Evolutionary conservation across 1,140 invertebrate species (phyloP).

Genomic region (Stegodyphus mimosarum): DNA sequence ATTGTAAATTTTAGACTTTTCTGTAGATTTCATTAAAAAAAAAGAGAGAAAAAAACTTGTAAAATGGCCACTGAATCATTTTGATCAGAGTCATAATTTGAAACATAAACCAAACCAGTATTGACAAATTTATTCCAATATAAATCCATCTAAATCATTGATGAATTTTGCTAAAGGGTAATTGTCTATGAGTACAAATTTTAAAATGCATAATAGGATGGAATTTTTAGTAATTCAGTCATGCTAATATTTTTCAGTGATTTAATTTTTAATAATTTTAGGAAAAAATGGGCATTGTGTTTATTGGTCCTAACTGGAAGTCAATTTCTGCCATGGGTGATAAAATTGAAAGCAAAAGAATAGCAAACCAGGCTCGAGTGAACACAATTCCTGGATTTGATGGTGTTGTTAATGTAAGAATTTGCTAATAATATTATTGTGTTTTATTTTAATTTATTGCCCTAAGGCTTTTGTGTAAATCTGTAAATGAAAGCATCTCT

Average conservation of each 20-base stretch:
- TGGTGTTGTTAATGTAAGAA: slow-evolving; percentile 68
- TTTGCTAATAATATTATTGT: background rate
- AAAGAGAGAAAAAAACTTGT: too few species aligned
- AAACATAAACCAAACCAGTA: too few species aligned
- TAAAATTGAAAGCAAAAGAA: slow-evolving; percentile 76
- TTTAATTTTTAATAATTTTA: background rate
- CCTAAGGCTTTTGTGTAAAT: too few species aligned
- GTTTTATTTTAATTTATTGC: background rate
- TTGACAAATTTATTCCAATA: too few species aligned
- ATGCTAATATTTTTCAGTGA: background rate
- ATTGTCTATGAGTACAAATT: background rate
- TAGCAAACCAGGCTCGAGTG: slow-evolving; percentile 78
- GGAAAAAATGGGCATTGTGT: slow-evolving; percentile 69
- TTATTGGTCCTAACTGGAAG: slow-evolving; percentile 77
- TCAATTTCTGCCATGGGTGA: slow-evolving; percentile 79
- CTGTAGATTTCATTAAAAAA: too few species aligned
- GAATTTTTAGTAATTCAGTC: background rate
- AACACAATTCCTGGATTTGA: slow-evolving; percentile 75
- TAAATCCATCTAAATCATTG: too few species aligned
- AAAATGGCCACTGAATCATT: too few species aligned
- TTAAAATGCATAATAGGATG: background rate
- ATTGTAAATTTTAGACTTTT: too few species aligned
- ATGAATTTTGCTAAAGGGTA: too few species aligned
- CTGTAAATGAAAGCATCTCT: background rate
- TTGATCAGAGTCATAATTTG: too few species aligned